These are phyloP conservation scores for Thripadectes ignobilis DNA, from an alignment of 2,797 vertebrate species.

Conservation along the genomic window DNA sequence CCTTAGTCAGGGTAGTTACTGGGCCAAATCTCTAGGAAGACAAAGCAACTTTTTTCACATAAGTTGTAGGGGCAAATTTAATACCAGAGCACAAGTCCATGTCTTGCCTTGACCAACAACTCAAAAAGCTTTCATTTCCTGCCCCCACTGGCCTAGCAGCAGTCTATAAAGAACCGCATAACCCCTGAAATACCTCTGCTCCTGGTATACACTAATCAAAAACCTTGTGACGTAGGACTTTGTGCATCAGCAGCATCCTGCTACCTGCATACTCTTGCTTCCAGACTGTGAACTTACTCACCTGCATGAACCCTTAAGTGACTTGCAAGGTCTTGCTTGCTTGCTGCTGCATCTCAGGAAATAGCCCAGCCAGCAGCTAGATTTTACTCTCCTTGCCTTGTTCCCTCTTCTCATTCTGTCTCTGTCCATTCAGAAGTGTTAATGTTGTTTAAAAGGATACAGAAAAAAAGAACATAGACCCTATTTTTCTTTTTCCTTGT, in stretches of 20 bases:
- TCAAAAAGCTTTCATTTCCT: not conserved
- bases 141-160: not conserved
- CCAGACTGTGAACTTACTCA: not conserved
- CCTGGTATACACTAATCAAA: not conserved
- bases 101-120: not conserved
- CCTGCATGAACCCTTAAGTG: not conserved
- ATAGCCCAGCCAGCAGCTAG: not conserved
- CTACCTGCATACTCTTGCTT: not conserved
- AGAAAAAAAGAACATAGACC: not conserved
- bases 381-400: conserved; percentile 49
- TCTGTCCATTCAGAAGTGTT: conserved; percentile 35
- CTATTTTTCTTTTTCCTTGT: not conserved
- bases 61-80: not conserved
- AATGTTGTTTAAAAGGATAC: conserved; percentile 6
- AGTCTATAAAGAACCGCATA: not conserved
- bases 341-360: conserved; percentile 46
- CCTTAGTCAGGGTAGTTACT: not conserved
- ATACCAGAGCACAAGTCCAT: not conserved
- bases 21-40: not conserved
- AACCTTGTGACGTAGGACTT: not conserved
- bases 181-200: not conserved
- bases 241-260: not conserved
- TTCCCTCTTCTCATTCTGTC: conserved; percentile 16
- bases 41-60: not conserved
- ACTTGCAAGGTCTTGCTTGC: not conserved